phyloP scores from a whole-genome alignment of 2,797 vertebrate species.

The Chelidonichthys spinosus region DNA sequence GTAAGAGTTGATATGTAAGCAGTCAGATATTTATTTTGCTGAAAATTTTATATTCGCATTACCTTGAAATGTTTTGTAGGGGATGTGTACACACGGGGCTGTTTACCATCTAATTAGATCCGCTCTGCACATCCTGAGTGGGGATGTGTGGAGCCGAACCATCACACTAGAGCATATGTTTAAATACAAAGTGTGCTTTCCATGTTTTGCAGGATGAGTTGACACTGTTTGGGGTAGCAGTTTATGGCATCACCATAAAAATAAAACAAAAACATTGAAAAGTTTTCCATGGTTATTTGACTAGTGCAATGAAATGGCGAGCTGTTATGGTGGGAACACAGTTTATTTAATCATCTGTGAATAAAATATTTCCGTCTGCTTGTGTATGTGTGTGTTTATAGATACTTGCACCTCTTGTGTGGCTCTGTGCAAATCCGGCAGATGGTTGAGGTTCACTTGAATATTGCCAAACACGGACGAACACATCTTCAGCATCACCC shows the following conservation, averaged over 20 bases:
- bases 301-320: too few relatives aligned
- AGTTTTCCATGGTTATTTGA: too few relatives aligned
- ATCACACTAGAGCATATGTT: slow-evolving; percentile 8
- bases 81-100: slow-evolving; percentile 9
- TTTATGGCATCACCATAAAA: not conserved
- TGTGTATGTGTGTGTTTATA: slow-evolving; percentile 17
- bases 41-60: slow-evolving; percentile 10
- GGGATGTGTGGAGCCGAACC: slow-evolving; percentile 11
- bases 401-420: slow-evolving; percentile 80
- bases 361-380: slow-evolving; percentile 20
- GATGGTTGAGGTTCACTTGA: slow-evolving; percentile 89
- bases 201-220: slow-evolving; percentile 5
- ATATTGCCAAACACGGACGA: slow-evolving; percentile 83
- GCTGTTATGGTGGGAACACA: not conserved
- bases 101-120: slow-evolving; percentile 38
- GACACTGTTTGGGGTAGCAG: not conserved
- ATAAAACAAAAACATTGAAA: too few relatives aligned
- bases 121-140: slow-evolving; percentile 20
- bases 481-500: slow-evolving; percentile 88
- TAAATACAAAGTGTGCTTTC: slow-evolving; percentile 5
- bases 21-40: not conserved
- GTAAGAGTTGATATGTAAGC: not conserved
- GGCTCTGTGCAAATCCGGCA: slow-evolving; percentile 85
- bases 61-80: slow-evolving; percentile 11
- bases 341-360: slow-evolving; percentile 23